These are phyloP conservation scores for Rhombomys opimus DNA, from an alignment of 2,113 vertebrate species.

Conservation along the genomic window DNA sequence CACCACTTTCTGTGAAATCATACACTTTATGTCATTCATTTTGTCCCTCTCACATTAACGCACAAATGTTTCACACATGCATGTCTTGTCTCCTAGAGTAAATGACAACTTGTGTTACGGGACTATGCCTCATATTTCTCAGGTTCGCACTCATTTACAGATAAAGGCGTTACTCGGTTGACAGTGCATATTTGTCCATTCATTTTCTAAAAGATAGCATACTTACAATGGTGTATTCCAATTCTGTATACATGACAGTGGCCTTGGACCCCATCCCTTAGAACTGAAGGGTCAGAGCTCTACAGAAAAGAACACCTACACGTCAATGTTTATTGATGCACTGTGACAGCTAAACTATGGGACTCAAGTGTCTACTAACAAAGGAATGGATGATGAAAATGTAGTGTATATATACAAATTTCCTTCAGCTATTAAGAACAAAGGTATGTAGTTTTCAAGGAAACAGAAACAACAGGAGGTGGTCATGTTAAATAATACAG, in stretches of 20 bases:
- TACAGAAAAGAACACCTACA: too few relatives aligned
- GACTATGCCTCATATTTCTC: not conserved
- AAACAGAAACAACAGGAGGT: not conserved
- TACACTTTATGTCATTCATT: not conserved
- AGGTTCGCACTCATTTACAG: not conserved
- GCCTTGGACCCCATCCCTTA: not conserved
- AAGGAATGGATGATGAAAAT: not conserved
- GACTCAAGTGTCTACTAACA: not conserved
- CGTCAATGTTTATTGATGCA: not conserved
- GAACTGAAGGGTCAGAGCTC: not conserved
- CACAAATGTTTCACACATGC: constrained; percentile 12
- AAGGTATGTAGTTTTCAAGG: not conserved
- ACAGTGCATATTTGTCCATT: not conserved
- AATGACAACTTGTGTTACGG: not conserved
- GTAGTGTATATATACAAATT: not conserved
- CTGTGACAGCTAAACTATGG: too few relatives aligned
- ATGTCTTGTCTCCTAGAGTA: not conserved
- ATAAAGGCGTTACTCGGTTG: not conserved
- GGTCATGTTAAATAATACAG: not conserved
- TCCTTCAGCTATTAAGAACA: not conserved
- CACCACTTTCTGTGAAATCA: not conserved
- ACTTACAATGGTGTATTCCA: not conserved
- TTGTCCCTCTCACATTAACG: not conserved
- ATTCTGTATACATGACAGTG: not conserved
- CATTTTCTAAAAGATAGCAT: not conserved